phyloP scores from a whole-genome alignment of 2,888 invertebrate species.

The Cenopis cana region DNA sequence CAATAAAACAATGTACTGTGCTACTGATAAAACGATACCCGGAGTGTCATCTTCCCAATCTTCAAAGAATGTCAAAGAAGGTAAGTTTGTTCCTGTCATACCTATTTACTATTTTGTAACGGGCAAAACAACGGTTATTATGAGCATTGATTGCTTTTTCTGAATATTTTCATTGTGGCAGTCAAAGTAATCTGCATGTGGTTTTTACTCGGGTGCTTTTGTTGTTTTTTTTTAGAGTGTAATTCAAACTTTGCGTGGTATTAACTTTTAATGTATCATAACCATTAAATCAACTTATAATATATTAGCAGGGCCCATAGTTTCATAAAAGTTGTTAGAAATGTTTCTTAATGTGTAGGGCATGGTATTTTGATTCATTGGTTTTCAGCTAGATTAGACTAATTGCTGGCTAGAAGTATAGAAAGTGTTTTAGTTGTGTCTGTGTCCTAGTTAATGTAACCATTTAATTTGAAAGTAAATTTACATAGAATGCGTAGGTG shows the following conservation, averaged over 20 bases:
- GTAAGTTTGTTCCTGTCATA: slow-evolving; percentile 83
- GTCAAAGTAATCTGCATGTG: neutral
- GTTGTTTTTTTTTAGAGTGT: slow-evolving; percentile 1
- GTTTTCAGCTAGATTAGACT: neutral
- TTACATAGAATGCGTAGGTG: neutral
- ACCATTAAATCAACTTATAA: slow-evolving; percentile 19
- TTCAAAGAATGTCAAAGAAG: slow-evolving; percentile 90
- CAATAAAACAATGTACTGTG: slow-evolving; percentile 87
- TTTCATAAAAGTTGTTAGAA: neutral
- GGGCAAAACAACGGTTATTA: slow-evolving; percentile 42
- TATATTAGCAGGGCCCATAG: neutral
- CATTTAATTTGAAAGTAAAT: slow-evolving; percentile 10
- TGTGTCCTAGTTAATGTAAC: slow-evolving; percentile 29
- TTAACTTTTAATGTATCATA: slow-evolving; percentile 37
- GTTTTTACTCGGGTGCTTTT: neutral
- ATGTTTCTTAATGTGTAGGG: neutral
- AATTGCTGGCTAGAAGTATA: slow-evolving; percentile 7
- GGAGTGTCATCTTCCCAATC: slow-evolving; percentile 90
- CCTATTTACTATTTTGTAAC: slow-evolving; percentile 55
- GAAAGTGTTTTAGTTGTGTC: slow-evolving; percentile 31
- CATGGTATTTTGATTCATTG: slow-evolving; percentile 11
- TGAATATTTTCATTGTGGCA: slow-evolving; percentile 7
- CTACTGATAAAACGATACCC: slow-evolving; percentile 90
- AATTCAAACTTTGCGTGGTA: slow-evolving; percentile 30
- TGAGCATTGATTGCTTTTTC: slow-evolving; percentile 26